Base-by-base conservation (phyloP, 2,888 invertebrate genomes). In the Heteromyza rotundicornis region DNA sequence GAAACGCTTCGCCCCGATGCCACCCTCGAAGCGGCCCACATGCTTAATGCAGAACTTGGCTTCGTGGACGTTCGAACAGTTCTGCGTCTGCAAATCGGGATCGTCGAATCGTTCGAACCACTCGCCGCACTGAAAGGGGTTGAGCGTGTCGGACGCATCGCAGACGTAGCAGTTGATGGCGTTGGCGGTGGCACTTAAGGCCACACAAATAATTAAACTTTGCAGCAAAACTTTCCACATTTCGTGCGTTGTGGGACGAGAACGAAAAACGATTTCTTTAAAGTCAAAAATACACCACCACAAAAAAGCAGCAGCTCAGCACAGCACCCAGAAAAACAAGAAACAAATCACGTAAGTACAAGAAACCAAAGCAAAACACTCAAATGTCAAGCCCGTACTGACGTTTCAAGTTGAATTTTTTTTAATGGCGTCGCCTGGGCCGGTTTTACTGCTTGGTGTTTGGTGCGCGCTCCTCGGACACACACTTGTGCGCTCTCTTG, bases 41-140 rank as follows among this genome's bases (percentile, higher is more conserved):
- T 94, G 93, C 86, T 98, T 98, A 71, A 98, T 88, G 84, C 98
- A 98, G 83, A 89, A 97, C 75, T 89, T 87, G 16, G 96, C 95
- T 68, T 89, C 90, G 80, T 92, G 93, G 64, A 96, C 92, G 63
- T 87, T 85, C 68, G 90, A 88, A 83, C 96, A 96, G 73, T 90
- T 86, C 70, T 86, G 86, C 57, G 90, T 89, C 74, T 84, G 77
- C 70, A 95, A 86, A 77, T 89, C 88, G 73, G 86, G 84, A 69
- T 86, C 86, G 79, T 84, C 85, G 75, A 88, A 87, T 71, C 85
- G 86, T 62, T 87, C 86, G 77, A 93, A 85, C 86, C 87, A 90
- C 80, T 95, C 92, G 80, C 91, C 90, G 84, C 95, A 95, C 80
- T 93, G 91, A 83, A 93, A 93, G 14, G 92, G 93, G 75, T 88